These are phyloP conservation scores for Apotomis turbidana DNA, from an alignment of 2,888 invertebrate species.

Conservation along the genomic window DNA sequence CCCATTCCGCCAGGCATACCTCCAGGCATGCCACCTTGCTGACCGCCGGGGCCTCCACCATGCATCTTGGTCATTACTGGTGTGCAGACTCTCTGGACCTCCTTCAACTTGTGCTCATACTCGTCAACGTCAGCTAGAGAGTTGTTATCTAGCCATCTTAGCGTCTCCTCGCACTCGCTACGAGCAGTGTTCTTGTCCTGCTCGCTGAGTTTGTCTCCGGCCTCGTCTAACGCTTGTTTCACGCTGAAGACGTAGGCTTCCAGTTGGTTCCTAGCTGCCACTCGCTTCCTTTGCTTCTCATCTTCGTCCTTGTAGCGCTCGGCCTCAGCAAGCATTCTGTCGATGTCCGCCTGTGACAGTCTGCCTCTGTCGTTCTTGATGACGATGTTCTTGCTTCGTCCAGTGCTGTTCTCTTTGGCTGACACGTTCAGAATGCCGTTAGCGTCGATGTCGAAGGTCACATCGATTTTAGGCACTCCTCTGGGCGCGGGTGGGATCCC, in stretches of 20 bases:
- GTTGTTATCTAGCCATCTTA: constrained; percentile 87
- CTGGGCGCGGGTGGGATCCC: constrained; percentile 85
- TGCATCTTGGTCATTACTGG: constrained; percentile 76
- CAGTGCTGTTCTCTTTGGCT: constrained; percentile 85
- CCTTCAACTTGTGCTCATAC: constrained; percentile 80
- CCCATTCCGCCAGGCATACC: constrained; percentile 36
- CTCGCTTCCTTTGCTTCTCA: constrained; percentile 83
- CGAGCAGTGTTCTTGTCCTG: constrained; percentile 79
- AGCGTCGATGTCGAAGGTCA: constrained; percentile 87
- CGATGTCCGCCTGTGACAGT: constrained; percentile 89
- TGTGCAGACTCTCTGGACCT: constrained; percentile 77
- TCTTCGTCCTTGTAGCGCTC: constrained; percentile 87
- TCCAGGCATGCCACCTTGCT: constrained; percentile 43
- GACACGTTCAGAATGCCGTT: constrained; percentile 90
- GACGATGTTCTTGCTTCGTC: constrained; percentile 86
- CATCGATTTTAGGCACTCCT: constrained; percentile 84
- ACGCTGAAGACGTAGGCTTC: constrained; percentile 85
- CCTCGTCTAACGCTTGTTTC: constrained; percentile 84
- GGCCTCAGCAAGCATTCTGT: constrained; percentile 87
- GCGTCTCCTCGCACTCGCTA: constrained; percentile 75
- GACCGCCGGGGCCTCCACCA: constrained; percentile 69
- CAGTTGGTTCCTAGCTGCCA: constrained; percentile 85
- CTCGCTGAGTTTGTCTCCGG: constrained; percentile 78
- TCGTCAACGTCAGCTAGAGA: constrained; percentile 83
- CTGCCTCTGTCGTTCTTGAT: constrained; percentile 90